A percentile compares a stretch with the other conserved stretches of the same genome.
Conservation (phyloP, 2,113 vertebrate species). For the Uria lomvia region DNA sequence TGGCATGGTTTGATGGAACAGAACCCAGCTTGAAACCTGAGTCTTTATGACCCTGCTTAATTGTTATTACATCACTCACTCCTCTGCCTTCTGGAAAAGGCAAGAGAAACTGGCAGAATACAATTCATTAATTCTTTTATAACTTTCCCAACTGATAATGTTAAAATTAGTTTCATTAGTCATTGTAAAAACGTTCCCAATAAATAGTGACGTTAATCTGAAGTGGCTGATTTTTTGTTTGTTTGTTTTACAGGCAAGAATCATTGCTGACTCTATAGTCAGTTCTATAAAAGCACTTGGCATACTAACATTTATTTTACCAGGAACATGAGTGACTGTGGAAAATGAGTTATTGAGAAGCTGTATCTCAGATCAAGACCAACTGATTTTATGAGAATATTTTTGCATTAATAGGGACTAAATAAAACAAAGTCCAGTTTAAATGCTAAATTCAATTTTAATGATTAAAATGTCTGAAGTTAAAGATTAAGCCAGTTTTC, state of each 20-base stretch:
- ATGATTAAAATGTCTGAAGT: constrained; percentile 8
- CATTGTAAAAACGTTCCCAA: constrained; percentile 7
- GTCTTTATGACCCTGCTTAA: constrained; percentile 44
- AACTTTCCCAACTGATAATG: constrained; percentile 45
- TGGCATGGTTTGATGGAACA: constrained; percentile 15
- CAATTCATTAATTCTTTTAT: constrained; percentile 22
- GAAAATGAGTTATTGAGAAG: not conserved
- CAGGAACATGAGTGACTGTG: not conserved
- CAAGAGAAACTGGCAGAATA: constrained; percentile 5
- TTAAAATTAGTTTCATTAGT: constrained; percentile 60
- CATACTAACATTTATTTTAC: not conserved
- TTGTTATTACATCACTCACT: constrained; percentile 44
- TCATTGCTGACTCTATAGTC: not conserved
- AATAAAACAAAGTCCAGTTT: not conserved
- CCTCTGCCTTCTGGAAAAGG: constrained; percentile 31
- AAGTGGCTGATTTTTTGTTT: not conserved
- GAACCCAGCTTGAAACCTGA: constrained; percentile 40
- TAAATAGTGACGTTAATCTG: constrained; percentile 14
- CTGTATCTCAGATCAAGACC: not conserved
- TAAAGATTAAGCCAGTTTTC: constrained; percentile 11
- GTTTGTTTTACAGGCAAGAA: not conserved
- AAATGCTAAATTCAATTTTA: not conserved
- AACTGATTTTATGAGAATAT: not conserved
- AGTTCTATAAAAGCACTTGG: not conserved
- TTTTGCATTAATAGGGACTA: not conserved